Base-by-base conservation (phyloP, 2,113 vertebrate species). In the Trochalopteron elliotii region DNA sequence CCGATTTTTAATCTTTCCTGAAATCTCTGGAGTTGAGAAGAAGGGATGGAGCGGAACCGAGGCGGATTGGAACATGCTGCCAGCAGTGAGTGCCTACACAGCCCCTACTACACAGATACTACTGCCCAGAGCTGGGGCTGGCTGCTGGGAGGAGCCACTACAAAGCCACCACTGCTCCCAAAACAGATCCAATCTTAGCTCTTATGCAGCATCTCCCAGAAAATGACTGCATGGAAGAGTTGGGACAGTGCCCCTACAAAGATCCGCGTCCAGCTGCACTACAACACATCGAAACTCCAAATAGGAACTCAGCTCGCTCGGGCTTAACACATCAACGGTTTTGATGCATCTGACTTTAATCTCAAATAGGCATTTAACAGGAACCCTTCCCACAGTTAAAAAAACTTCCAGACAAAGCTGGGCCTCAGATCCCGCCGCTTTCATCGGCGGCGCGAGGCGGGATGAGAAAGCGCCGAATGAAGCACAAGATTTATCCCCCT, bases 331-430 rank as follows among this genome's bases (percentile, higher is more conserved):
- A 76, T 79, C 82, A 71, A 64, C 15, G 88, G 60, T 47, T 86
- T 92, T 65, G 78, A 81, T 33, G 68, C 65, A 95, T 88, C 71
- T 94, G 47, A 11, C 87, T 97, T 94, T 94, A n/a, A 94, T 94
- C 91, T 88, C 60, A 75, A 92, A 89, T 1, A 87, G 71, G 50
- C 50, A 68, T 86, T 96, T 89, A 92, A 95, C 33, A n/a, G 84
- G 80, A 93, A 49, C 50, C 61, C 87, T 95, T 95, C 83, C 27
- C 56, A 77, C 15, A 50, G 95, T 59, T 91, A 15, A 49, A 56
- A 87, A 65, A 71, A 39, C 37, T 94, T 92, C 22, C 84, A 94
- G 91, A 93, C 74, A 72, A 89, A 90, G 80, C 77, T 68, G 19
- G 16, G 77, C 60, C 50, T 97, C 45, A 90, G 88, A 93, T 93